A percentile compares a stretch with the other conserved stretches of the same genome.
These are phyloP conservation scores for Isichthys henryi DNA, from an alignment of 2,113 vertebrate genomes.

Conservation along the genomic window DNA sequence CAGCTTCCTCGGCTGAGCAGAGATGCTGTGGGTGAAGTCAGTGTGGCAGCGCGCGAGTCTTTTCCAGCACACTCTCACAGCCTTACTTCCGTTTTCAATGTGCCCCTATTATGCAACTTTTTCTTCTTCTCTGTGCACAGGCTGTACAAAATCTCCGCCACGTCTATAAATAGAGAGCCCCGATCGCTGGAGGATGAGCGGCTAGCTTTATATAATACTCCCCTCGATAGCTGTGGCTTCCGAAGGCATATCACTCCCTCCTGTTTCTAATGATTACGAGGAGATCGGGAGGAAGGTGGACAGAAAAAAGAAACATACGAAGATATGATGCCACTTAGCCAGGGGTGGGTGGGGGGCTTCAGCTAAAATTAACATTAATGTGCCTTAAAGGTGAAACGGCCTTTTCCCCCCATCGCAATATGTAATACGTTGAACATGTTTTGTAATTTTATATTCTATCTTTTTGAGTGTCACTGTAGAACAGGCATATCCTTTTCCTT, in stretches of 20 bases:
- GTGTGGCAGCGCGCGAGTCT: neutral
- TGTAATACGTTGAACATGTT: neutral
- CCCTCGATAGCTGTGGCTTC: constrained; percentile 16
- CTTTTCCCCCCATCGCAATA: neutral
- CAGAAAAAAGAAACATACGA: neutral
- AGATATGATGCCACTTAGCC: neutral
- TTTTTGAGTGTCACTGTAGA: neutral
- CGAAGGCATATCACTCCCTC: neutral
- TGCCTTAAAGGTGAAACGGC: neutral
- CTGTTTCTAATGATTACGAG: constrained; percentile 14
- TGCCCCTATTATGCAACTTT: constrained; percentile 19
- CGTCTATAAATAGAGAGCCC: constrained; percentile 41
- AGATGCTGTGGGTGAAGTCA: neutral
- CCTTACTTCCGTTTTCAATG: neutral
- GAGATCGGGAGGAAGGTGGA: neutral
- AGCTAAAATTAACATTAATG: neutral
- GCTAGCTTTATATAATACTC: constrained; percentile 32
- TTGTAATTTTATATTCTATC: neutral
- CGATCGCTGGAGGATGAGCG: constrained; percentile 32
- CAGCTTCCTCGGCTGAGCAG: neutral
- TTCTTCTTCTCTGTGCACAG: constrained; percentile 27
- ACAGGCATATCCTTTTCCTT: neutral
- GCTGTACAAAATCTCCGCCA: constrained; percentile 38
- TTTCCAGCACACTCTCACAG: neutral
- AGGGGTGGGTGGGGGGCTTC: neutral